Evolutionary conservation across 2,113 vertebrate genomes (phyloP), one percentile per base, ranked within the genome.

Genomic region (Aythya baeri): DNA sequence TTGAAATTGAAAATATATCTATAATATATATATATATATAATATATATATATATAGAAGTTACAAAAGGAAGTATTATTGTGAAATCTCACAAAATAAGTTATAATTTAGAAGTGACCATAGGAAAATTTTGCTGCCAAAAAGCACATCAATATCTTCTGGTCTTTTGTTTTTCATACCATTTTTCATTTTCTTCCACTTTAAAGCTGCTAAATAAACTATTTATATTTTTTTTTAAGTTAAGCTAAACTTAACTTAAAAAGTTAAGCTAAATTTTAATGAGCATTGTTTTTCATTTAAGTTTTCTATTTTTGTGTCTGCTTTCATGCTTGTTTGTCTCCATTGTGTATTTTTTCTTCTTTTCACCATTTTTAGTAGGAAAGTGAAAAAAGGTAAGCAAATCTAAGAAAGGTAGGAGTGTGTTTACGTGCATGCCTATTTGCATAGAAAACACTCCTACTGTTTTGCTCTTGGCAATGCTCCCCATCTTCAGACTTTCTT

Each of bases 21-120:
- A 27, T 34, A 34, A 34, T 34, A 34, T 34, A 34, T 34, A 34
- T 34, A 34, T 34, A 34, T 34, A 34, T 34, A 34, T n/a, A n/a
- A n/a, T n/a, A 34, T 34, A 70, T 7, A n/a, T 27, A 55, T 49
- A 36, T 76, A 27, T 0, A 41, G 31, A 79, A 76, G 18, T 70
- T 67, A 68, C 6, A 73, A 70, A 83, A 46, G 23, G 17, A 82
- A 74, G 18, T 11, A 36, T 21, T 66, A 20, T 44, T 68, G 44
- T 34, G 26, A 82, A 74, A 50, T 59, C 50, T 43, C 32, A 38
- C 2, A 14, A 44, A 78, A n/a, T 18, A 68, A 17, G 17, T 17
- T 58, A 6, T 21, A 22, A 6, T 15, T 4, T 63, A 41, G 6
- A 67, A 43, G 2, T 61, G 16, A 49, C 9, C 3, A 0, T 58